Evolutionary conservation across 92 coral and sea anemone genomes (phyloP).

Genomic region (Diadumene lineata): DNA sequence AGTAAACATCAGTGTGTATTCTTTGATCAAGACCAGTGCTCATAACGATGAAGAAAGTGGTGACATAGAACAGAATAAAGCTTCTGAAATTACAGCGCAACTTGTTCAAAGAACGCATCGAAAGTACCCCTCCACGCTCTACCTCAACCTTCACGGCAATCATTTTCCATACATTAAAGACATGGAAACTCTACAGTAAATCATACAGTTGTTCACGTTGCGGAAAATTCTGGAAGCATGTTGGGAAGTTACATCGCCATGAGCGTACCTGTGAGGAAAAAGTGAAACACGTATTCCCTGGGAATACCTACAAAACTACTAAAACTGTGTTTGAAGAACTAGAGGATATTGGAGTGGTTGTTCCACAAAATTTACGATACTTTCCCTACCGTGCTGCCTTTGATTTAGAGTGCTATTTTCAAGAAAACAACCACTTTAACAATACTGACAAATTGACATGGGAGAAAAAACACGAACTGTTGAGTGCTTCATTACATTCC

Average conservation of each 20-base stretch:
- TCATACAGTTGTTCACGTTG: constrained; percentile 35
- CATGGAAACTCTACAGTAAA: constrained; percentile 12
- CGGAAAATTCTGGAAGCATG: constrained; percentile 23
- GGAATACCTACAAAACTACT: constrained; percentile 12
- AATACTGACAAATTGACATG: constrained; percentile 18
- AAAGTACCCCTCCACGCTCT: constrained; percentile 25
- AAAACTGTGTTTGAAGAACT: constrained; percentile 2
- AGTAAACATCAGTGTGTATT: constrained; percentile 26
- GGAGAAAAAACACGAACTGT: constrained; percentile 20
- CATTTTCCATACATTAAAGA: constrained; percentile 41
- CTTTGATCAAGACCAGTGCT: neutral
- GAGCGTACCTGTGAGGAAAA: constrained; percentile 18
- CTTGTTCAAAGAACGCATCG: constrained; percentile 31
- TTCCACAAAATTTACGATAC: neutral
- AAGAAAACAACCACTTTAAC: too few species aligned
- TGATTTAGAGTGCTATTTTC: constrained; percentile 27
- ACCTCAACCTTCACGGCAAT: constrained; percentile 35
- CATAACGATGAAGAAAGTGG: neutral
- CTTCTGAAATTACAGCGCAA: constrained; percentile 6
- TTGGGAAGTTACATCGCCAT: neutral
- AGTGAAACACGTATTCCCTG: constrained; percentile 2
- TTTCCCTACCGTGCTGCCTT: constrained; percentile 11
- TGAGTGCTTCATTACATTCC: constrained; percentile 23
- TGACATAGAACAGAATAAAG: too few species aligned
- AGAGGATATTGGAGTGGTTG: constrained; percentile 1